These are phyloP conservation scores for Anabas testudineus DNA, from an alignment of 2,797 vertebrate species.

Conservation along the genomic window DNA sequence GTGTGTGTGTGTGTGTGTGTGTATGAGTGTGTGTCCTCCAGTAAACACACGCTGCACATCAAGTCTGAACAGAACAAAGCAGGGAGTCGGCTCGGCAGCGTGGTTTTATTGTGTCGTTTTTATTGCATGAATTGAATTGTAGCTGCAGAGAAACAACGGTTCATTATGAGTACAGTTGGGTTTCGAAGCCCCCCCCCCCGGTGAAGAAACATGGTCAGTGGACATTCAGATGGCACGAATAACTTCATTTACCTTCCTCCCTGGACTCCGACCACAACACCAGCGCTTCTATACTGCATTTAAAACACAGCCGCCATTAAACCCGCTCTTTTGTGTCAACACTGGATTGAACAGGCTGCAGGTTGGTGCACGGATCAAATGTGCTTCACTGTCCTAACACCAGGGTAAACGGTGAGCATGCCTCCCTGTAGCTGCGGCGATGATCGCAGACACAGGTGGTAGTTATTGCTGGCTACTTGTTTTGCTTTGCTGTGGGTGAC, in stretches of 20 bases:
- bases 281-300: constrained; percentile 73
- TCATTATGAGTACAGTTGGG: constrained; percentile 73
- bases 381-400: constrained; percentile 54
- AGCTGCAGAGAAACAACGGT: constrained; percentile 77
- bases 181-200: constrained; percentile 64
- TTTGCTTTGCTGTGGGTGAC: constrained; percentile 23
- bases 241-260: constrained; percentile 39
- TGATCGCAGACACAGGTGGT: constrained; percentile 25
- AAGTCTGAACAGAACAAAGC: not conserved
- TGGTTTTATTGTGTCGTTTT: constrained; percentile 77
- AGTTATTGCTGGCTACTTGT: constrained; percentile 68
- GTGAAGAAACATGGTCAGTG: constrained; percentile 59
- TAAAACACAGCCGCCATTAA: constrained; percentile 38
- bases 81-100: constrained; percentile 29
- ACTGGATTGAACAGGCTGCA: constrained; percentile 15
- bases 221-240: constrained; percentile 73
- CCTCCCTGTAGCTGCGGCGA: constrained; percentile 26
- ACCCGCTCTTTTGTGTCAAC: constrained; percentile 6
- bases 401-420: constrained; percentile 3
- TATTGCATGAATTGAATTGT: constrained; percentile 86
- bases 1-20: too few relatives aligned
- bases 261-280: constrained; percentile 50
- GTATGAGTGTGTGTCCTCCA: too few relatives aligned
- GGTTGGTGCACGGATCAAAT: constrained; percentile 37
- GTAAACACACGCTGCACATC: too few relatives aligned